These are phyloP conservation scores for Calameuta pallipes DNA, from an alignment of 2,888 invertebrate species.

Conservation along the genomic window DNA sequence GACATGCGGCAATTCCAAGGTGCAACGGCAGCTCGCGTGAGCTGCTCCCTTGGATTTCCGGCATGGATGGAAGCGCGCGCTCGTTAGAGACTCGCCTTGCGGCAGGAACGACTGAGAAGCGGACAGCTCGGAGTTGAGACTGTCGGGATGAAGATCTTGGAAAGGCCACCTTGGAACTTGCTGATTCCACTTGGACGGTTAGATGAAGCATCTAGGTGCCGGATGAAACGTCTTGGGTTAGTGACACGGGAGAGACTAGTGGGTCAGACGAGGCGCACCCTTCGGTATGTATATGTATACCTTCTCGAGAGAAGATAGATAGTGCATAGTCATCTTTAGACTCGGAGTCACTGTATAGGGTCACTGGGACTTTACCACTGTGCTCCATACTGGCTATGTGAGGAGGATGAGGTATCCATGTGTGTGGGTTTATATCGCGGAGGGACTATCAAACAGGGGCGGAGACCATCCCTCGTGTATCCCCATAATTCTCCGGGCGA, in stretches of 20 bases:
- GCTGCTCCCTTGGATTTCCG: constrained; percentile 10
- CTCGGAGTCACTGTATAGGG: not conserved
- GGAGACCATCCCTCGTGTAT: constrained; percentile 27
- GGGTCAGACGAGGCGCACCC: constrained; percentile 36
- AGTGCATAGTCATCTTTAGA: not conserved
- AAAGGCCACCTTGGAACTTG: not conserved
- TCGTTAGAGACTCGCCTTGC: not conserved
- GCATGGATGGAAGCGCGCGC: not conserved
- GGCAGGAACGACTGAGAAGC: not conserved
- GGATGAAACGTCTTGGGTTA: not conserved
- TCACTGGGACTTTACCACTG: not conserved
- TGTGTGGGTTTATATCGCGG: constrained; percentile 38
- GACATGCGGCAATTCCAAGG: constrained; percentile 34
- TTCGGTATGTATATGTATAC: constrained; percentile 27
- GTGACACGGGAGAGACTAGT: constrained; percentile 24
- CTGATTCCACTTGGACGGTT: not conserved
- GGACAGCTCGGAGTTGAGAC: not conserved
- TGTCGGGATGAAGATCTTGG: not conserved
- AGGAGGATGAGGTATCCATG: constrained; percentile 9
- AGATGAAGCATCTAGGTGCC: not conserved
- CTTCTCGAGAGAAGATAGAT: not conserved
- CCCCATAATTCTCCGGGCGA: constrained; percentile 38
- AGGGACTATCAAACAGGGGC: constrained; percentile 46
- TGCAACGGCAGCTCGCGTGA: not conserved
- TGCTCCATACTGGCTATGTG: not conserved